Percentiles rank a stretch among this genome's conserved stretches.
Evolutionary conservation across 1,140 invertebrate species (phyloP).

Genomic region (Zaprionus ghesquierei): DNA sequence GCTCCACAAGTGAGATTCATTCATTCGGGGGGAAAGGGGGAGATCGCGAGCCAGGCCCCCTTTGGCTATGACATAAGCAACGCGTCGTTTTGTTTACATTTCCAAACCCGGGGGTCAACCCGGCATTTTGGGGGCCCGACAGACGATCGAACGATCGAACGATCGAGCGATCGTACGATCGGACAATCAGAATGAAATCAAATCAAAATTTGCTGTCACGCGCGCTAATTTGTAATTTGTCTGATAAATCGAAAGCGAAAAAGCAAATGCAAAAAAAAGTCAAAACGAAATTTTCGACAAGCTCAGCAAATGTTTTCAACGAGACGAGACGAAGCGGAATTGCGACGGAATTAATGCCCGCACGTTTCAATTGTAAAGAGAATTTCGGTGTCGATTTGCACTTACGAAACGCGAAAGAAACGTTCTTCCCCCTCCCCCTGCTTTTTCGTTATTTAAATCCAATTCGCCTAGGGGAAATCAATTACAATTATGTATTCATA

Average conservation of each 20-base stretch:
- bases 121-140: constrained; percentile 52
- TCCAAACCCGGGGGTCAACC: constrained; percentile 48
- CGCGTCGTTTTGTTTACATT: constrained; percentile 39
- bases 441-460: constrained; percentile 4
- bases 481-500: neutral
- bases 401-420: constrained; percentile 7
- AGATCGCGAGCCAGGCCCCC: constrained; percentile 24
- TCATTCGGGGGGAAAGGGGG: neutral
- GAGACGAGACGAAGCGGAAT: neutral
- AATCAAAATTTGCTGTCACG: neutral
- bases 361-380: constrained; percentile 19
- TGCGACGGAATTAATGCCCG: constrained; percentile 26
- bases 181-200: constrained; percentile 6
- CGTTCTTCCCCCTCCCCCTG: neutral
- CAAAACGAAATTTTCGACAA: constrained; percentile 8
- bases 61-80: constrained; percentile 22
- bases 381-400: constrained; percentile 22
- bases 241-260: constrained; percentile 11
- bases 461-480: constrained; percentile 40
- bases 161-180: neutral
- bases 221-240: neutral
- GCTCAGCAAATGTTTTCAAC: constrained; percentile 32
- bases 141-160: neutral
- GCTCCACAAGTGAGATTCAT: neutral
- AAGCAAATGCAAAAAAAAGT: constrained; percentile 3